A percentile compares a stretch with the other conserved stretches of the same genome.
Conservation (phyloP, 2,113 vertebrate genomes). For the Perca schrenkii region DNA sequence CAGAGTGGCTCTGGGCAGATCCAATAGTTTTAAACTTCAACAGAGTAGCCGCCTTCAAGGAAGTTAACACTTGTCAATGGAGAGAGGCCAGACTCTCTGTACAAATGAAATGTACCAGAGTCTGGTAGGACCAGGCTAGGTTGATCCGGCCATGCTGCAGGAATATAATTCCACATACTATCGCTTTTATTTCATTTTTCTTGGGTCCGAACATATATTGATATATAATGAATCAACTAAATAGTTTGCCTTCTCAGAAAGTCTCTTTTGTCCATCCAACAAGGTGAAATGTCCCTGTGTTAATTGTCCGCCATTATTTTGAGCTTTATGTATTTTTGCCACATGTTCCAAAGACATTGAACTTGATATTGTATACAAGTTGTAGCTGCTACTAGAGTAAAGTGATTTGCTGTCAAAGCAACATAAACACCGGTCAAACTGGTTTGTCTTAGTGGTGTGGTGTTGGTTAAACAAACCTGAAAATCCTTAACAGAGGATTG, state of each 20-base stretch:
- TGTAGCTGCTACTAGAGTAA: neutral
- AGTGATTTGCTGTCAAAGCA: constrained; percentile 23
- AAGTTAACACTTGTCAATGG: no score
- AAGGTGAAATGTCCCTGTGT: neutral
- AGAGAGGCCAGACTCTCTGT: no score
- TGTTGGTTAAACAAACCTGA: constrained; percentile 44
- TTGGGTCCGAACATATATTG: neutral
- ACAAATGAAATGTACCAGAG: no score
- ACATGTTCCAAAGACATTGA: neutral
- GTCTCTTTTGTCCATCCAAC: neutral
- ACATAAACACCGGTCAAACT: constrained; percentile 56
- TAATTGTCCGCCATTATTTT: neutral
- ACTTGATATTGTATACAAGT: no score
- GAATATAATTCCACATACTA: neutral
- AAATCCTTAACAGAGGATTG: constrained; percentile 5
- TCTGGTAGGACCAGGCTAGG: no score
- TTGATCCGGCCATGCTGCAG: neutral
- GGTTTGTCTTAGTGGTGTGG: constrained; percentile 47
- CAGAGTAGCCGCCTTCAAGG: no score
- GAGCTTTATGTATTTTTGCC: neutral
- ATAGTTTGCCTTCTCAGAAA: neutral
- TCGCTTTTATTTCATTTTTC: neutral
- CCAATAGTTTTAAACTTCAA: no score
- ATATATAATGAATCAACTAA: neutral
- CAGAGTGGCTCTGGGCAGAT: no score